A percentile compares a stretch with the other conserved stretches of the same genome.
Conservation (phyloP, 2,113 vertebrate genomes). For the Anguilla rostrata region DNA sequence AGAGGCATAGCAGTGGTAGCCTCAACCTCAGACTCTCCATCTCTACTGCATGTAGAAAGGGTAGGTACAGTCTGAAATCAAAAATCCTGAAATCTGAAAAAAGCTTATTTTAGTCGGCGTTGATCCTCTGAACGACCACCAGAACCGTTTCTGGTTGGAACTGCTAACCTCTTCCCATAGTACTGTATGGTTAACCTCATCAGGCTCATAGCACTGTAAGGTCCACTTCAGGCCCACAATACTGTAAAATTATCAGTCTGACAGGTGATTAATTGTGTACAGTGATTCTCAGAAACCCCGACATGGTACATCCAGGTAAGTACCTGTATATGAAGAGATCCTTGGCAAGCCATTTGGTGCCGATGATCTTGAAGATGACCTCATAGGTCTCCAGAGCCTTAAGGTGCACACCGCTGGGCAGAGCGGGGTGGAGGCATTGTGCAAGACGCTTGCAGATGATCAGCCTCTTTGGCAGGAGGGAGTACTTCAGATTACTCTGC, state of each 20-base stretch:
- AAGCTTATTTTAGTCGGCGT: no score
- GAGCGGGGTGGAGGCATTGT: slow-evolving; percentile 92
- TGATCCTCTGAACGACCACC: no score
- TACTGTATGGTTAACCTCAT: no score
- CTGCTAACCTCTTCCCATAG: no score
- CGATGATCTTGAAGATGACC: slow-evolving; percentile 97
- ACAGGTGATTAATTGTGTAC: not conserved
- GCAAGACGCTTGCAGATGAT: slow-evolving; percentile 93
- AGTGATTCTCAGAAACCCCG: not conserved
- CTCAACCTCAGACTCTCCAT: no score
- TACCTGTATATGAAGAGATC: slow-evolving; percentile 92
- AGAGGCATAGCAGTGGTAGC: not conserved
- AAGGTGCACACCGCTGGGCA: slow-evolving; percentile 94
- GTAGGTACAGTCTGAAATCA: no score
- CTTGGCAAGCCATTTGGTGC: slow-evolving; percentile 88
- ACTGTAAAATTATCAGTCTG: no score
- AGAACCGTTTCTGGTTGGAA: no score
- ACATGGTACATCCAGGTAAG: not conserved
- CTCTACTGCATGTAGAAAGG: no score
- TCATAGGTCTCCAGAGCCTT: slow-evolving; percentile 97
- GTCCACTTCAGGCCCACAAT: no score
- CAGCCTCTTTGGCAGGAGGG: slow-evolving; percentile 83
- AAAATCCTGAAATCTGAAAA: no score
- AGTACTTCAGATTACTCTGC: slow-evolving; percentile 94
- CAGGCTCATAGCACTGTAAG: no score